Base-by-base conservation (phyloP, 2,888 invertebrate genomes). In the Tortricodes alternella region DNA sequence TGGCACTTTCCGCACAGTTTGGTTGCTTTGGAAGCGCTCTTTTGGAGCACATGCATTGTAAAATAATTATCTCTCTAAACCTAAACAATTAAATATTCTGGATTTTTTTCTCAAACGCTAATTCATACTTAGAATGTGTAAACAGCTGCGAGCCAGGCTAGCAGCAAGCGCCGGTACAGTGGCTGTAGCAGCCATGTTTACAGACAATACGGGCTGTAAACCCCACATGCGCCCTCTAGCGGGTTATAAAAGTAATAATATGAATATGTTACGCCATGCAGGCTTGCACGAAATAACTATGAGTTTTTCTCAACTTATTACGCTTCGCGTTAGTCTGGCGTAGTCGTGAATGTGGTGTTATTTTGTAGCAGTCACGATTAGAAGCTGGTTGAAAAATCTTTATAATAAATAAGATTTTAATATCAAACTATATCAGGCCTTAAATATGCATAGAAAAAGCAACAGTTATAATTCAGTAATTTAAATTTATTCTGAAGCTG, bases 161-260 rank as follows among this genome's bases (percentile, higher is more conserved):
- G n/a, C n/a, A n/a, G n/a, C n/a, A n/a, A n/a, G n/a, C n/a, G n/a
- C n/a, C n/a, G n/a, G n/a, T 21, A 32, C 23, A 13, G 32, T 27
- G 53, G 9, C 24, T 11, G 48, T 32, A 39, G 48, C 39, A 34
- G 21, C 35, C 43, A 27, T 37, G 49, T 56, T 43, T 27, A 44
- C 51, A 46, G 41, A 43, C 49, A 37, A 56, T 46, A 34, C 37
- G 49, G n/a, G 37, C 43, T 44, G 43, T 56, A 41, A 48, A 43
- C 16, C 49, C 55, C 55, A 56, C 55, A 49, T 49, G 55, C 29
- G 55, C 34, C 55, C 49, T 27, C 43, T 43, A 41, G 35, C 41
- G 35, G 55, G 35, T 19, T n/a, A 29, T 43, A 49, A 56, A 49
- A 56, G 49, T 56, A 56, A 56, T 49, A 49, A 56, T 44, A 56